Percentiles rank a stretch among this genome's conserved stretches.
Evolutionary conservation across 2,113 vertebrate genomes (phyloP).

Genomic region (Zeus faber): DNA sequence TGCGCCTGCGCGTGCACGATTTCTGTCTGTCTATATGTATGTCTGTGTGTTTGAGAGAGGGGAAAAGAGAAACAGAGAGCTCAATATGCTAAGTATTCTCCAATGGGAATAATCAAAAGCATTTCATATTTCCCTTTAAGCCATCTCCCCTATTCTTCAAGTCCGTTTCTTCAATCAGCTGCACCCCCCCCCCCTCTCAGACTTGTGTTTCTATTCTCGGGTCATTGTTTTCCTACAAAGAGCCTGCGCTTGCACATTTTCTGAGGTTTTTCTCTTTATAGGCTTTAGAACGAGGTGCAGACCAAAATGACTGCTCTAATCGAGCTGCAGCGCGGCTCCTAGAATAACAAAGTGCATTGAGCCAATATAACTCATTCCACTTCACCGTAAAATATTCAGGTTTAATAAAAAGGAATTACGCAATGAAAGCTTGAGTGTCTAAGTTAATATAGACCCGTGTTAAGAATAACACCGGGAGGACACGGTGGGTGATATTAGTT

Average conservation of each 20-base stretch:
- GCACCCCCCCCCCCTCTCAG: conserved; percentile 29
- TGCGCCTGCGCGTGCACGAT: too few relatives aligned
- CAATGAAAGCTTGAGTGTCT: conserved; percentile 46
- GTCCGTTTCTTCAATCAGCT: conserved; percentile 17
- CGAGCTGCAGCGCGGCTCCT: conserved; percentile 51
- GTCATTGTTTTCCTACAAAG: conserved; percentile 58
- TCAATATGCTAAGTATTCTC: conserved; percentile 34
- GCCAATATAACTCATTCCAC: conserved; percentile 52
- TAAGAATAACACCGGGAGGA: too few relatives aligned
- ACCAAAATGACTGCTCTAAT: conserved; percentile 62
- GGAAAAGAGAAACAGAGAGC: conserved; percentile 32
- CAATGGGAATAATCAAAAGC: conserved; percentile 55
- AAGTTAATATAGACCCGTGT: conserved; percentile 26
- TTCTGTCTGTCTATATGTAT: too few relatives aligned
- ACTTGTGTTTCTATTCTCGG: conserved; percentile 45
- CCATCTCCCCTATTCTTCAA: background rate
- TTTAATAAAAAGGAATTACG: conserved; percentile 49
- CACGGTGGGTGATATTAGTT: conserved; percentile 10
- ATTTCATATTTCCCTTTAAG: conserved; percentile 43
- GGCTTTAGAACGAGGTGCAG: conserved; percentile 62
- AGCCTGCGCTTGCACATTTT: conserved; percentile 61
- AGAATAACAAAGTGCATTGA: conserved; percentile 60
- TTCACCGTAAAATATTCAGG: conserved; percentile 49
- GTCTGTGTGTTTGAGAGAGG: conserved; percentile 29
- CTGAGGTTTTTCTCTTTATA: conserved; percentile 65